Evolutionary conservation across 1,140 invertebrate species (phyloP), one percentile per base, ranked within the genome.

Genomic region (Odontomachus brunneus): DNA sequence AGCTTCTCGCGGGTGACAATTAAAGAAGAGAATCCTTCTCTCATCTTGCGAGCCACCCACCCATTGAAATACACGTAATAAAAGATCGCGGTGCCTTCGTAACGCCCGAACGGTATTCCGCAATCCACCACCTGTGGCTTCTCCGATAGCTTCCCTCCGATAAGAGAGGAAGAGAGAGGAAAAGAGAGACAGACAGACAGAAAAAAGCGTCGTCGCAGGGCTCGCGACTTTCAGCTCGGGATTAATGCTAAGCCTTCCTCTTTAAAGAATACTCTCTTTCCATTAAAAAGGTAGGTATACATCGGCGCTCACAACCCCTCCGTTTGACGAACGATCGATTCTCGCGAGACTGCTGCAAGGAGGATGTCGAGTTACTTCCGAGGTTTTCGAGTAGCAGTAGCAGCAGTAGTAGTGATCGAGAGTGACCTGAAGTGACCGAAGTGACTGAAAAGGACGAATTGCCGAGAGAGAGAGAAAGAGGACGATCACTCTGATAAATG

Each of bases 91-190:
- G 29, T 19, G 44, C 15, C 65, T 51, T 22, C 26, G n/a, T 15
- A 76, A 33, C 48, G 11, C 15, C 19, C 26, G 65, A 71, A 80
- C 49, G 49, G 14, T 22, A 24, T 22, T 55, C 33, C 51, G 74
- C 74, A 76, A 80, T 80, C 65, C 51, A 71, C 33, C 74, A 76
- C 74, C 60, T 76, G 65, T 80, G 65, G 65, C 65, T 80, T 80
- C 51, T 80, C 51, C 66, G 65, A 69, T 80, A 80, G 44, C 29
- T 57, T n/a, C 3, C 29, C 29, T 69, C 51, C 9, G 75, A 69
- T 80, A 69, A 29, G 24, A 65, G 53, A 65, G 26, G 38, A 17
- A 69, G 48, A 60, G 49, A 53, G n/a, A 69, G 65, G 38, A 22
- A 80, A 62, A 60, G 26, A 65, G n/a, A 69, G 65, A n/a, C 22